Evolutionary conservation across 23 tunicate species (phyloP).

Genomic region (Clavelina lepadiformis): DNA sequence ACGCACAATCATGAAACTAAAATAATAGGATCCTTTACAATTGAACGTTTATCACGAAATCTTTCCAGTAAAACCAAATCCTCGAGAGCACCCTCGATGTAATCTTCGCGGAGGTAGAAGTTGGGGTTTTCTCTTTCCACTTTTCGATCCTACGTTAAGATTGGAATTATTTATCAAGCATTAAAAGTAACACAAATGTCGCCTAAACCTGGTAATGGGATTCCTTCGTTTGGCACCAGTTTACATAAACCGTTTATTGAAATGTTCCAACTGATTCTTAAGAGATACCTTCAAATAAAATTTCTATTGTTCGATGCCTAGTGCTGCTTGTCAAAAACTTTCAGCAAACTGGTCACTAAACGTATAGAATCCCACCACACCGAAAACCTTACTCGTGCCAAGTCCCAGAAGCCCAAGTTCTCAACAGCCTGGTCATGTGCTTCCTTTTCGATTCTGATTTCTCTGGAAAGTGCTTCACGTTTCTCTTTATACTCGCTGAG

Average conservation of each 20-base stretch:
- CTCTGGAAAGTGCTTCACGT: slow-evolving; percentile 7
- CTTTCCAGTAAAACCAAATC: slow-evolving; percentile 39
- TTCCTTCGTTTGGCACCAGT: no score
- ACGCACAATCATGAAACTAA: slow-evolving; percentile 1
- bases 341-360: no score
- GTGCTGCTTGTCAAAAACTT: no score
- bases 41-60: slow-evolving; percentile 17
- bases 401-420: slow-evolving; percentile 44
- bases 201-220: no score
- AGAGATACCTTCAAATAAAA: no score
- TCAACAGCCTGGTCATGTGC: slow-evolving; percentile 52
- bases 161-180: no score
- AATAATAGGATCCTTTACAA: slow-evolving; percentile 19
- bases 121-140: slow-evolving; percentile 5
- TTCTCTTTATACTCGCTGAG: background rate
- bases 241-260: no score
- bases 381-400: slow-evolving; percentile 31
- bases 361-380: no score
- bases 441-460: slow-evolving; percentile 17
- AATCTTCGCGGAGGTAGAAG: slow-evolving; percentile 33
- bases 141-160: no score
- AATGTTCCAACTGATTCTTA: no score
- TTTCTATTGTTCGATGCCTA: no score
- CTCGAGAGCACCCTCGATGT: slow-evolving; percentile 40
- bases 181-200: no score